Evolutionary conservation across 2,888 invertebrate genomes (phyloP), one percentile per base, ranked within the genome.

Genomic region (Stenodema calcarata): DNA sequence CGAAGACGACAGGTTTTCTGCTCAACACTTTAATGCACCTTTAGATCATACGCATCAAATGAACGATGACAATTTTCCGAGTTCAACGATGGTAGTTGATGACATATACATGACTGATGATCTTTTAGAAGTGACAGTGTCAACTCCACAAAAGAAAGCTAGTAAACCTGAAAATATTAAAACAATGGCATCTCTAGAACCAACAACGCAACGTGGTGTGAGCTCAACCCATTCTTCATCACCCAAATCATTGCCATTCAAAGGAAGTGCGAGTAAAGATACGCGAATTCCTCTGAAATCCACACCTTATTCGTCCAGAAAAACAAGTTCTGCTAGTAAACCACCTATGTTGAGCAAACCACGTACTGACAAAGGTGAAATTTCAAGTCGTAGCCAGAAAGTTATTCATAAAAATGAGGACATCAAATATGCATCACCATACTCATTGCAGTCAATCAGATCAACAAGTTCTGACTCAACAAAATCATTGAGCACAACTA

Each of bases 101-200:
- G 91, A 92, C 89, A 92, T 92, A 73, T 89, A 90, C 16, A 92
- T 92, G 91, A 91, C 90, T 41, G 92, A 91, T 88, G 92, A 92
- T 88, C 89, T 92, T 1, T 88, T 92, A 30, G 91, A 92, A 90
- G 91, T 92, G 12, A 92, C 91, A 27, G 89, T 92, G n/a, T 90
- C 90, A 54, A 89, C 90, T 35, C 87, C 87, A 27, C 86, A 54
- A 30, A 79, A 86, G n/a, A 79, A 79, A 79, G 78, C 27, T 3
- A 62, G 28, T 27, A 78, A 78, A 79, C 79, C 69, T 0, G 62
- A 62, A 11, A 86, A 79, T 42, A 62, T 86, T 42, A 79, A 86
- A 9, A 86, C 79, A 28, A 69, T 62, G 14, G 69, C 79, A 3
- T 86, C 86, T n/a, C 79, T 69, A 41, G 86, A 86, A 35, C 23